Evolutionary conservation across 2,888 invertebrate genomes (phyloP).

Genomic region (Rhingia campestris): DNA sequence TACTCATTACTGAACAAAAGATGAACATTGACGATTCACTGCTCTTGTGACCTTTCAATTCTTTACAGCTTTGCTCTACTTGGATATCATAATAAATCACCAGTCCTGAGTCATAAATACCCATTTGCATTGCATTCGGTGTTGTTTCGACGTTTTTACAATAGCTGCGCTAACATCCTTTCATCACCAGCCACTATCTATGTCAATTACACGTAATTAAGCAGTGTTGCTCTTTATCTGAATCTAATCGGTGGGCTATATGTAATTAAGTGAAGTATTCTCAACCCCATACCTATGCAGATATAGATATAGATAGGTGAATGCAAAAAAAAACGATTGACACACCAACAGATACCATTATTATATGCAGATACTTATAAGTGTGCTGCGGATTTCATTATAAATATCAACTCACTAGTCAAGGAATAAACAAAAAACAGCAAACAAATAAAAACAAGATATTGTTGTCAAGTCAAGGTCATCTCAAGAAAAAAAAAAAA

Average conservation of each 20-base stretch:
- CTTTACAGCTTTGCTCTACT: constrained; percentile 26
- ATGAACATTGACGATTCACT: background rate
- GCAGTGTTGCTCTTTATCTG: constrained; percentile 7
- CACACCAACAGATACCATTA: background rate
- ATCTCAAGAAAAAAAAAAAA: constrained; percentile 28
- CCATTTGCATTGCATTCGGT: background rate
- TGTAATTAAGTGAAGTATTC: constrained; percentile 12
- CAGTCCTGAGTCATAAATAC: constrained; percentile 21
- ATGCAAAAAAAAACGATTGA: no score
- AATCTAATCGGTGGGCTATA: constrained; percentile 2
- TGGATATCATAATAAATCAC: constrained; percentile 42
- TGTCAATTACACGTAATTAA: constrained; percentile 13
- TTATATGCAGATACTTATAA: constrained; percentile 11
- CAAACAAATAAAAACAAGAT: constrained; percentile 15
- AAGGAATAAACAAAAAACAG: background rate
- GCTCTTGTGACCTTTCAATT: constrained; percentile 23
- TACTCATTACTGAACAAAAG: constrained; percentile 3
- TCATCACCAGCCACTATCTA: background rate
- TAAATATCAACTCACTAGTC: constrained; percentile 16
- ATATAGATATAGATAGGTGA: no score
- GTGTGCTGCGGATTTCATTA: constrained; percentile 4
- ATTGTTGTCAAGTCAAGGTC: constrained; percentile 64
- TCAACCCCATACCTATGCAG: no score
- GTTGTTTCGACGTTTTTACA: background rate
- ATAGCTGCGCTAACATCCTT: constrained; percentile 2